Conservation (phyloP, 2,888 invertebrate species). For the Bombylius discolor region DNA sequence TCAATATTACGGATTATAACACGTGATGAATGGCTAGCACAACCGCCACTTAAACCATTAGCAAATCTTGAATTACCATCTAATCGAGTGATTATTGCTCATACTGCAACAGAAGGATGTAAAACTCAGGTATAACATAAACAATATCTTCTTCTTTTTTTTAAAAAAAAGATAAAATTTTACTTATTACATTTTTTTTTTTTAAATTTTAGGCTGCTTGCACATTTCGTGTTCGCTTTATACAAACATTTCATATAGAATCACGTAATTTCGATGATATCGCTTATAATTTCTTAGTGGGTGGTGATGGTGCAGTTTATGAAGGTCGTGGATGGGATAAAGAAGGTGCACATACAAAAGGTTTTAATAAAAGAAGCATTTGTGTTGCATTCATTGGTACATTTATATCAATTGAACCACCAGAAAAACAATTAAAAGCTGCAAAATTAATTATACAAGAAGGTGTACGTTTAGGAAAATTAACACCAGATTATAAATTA, state of each 20-base stretch:
- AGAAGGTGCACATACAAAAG: constrained; percentile 55
- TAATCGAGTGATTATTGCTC: constrained; percentile 46
- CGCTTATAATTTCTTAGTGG: constrained; percentile 64
- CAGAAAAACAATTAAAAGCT: constrained; percentile 45
- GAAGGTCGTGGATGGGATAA: constrained; percentile 62
- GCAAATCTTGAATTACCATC: constrained; percentile 39
- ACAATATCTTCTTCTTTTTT: too few species aligned
- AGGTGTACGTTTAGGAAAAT: constrained; percentile 48
- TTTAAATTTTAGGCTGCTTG: constrained; percentile 40
- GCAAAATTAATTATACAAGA: constrained; percentile 46
- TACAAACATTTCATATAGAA: constrained; percentile 59
- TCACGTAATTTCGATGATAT: constrained; percentile 52
- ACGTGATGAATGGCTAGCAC: constrained; percentile 53
- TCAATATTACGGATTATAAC: constrained; percentile 43
- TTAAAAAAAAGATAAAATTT: too few species aligned
- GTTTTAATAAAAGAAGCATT: constrained; percentile 52
- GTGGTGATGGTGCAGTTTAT: constrained; percentile 63
- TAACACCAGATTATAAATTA: constrained; percentile 50
- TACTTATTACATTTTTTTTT: too few species aligned
- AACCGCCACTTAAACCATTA: constrained; percentile 40
- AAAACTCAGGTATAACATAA: constrained; percentile 35
- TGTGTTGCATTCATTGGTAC: constrained; percentile 63
- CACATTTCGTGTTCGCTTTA: constrained; percentile 44
- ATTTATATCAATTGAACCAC: constrained; percentile 43
- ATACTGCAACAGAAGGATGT: constrained; percentile 52